phyloP scores from a whole-genome alignment of 2,113 vertebrate genomes.

The Guaruba guarouba region DNA sequence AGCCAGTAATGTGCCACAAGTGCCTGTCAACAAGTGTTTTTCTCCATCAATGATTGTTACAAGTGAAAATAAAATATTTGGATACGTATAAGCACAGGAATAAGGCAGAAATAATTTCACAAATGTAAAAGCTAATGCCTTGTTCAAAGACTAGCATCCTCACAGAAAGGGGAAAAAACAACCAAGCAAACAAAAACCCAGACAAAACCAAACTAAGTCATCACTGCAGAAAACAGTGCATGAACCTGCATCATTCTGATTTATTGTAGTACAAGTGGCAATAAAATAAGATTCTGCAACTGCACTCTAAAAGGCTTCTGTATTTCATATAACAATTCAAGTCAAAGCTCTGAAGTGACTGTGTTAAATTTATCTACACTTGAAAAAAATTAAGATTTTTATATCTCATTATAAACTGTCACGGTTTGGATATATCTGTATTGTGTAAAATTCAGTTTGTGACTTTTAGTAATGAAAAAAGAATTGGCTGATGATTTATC shows the following conservation, averaged over 20 bases:
- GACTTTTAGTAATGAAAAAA: not conserved
- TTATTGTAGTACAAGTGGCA: not conserved
- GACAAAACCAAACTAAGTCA: not conserved
- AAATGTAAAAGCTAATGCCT: not conserved
- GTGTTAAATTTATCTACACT: not conserved
- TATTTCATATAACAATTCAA: not conserved
- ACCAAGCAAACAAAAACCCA: not conserved
- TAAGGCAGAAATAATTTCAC: not conserved
- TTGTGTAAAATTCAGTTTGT: not conserved
- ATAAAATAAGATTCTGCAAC: not conserved
- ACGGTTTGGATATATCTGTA: not conserved
- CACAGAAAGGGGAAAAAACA: not conserved
- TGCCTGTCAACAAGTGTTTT: not conserved
- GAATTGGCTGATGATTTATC: not conserved
- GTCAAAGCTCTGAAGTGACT: not conserved
- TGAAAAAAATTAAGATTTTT: not conserved
- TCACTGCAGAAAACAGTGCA: not conserved
- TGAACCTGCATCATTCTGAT: not conserved
- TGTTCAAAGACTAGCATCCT: not conserved
- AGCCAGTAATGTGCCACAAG: not conserved
- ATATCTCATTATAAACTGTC: not conserved
- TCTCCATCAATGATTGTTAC: not conserved
- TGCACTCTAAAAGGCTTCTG: not conserved
- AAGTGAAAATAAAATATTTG: not conserved
- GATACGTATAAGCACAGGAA: not conserved